Percentiles rank a stretch among this genome's conserved stretches.
phyloP scores from a whole-genome alignment of 2,888 invertebrate species.

The Exocentrus adspersus region DNA sequence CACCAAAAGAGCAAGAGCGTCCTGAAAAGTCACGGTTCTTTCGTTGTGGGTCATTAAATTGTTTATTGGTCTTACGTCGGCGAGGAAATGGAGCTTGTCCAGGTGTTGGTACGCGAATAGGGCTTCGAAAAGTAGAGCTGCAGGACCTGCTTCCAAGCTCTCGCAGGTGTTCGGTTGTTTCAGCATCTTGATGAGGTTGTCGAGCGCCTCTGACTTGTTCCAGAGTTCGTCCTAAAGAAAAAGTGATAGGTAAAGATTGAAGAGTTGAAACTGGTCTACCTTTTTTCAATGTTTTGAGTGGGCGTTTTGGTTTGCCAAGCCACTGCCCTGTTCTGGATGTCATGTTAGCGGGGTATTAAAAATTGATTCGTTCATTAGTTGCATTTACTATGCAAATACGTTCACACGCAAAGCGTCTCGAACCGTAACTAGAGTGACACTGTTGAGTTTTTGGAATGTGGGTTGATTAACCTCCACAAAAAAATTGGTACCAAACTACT shows the following conservation, averaged over 20 bases:
- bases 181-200: conserved; percentile 46
- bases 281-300: neutral
- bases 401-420: conserved; percentile 2
- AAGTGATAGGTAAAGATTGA: too few species aligned
- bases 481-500: too few species aligned
- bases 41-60: too few species aligned
- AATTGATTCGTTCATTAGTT: neutral
- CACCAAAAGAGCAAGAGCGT: conserved; percentile 53
- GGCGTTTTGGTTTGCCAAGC: neutral
- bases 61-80: conserved; percentile 49
- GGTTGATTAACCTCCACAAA: conserved; percentile 3
- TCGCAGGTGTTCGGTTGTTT: conserved; percentile 47
- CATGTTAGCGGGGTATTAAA: neutral
- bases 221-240: conserved; percentile 42
- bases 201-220: conserved; percentile 48
- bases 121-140: conserved; percentile 49
- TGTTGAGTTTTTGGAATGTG: neutral
- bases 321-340: neutral
- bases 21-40: conserved; percentile 42
- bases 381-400: neutral
- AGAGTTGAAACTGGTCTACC: too few species aligned
- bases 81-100: conserved; percentile 45
- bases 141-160: conserved; percentile 46
- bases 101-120: conserved; percentile 47
- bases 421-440: neutral